Base-by-base conservation (phyloP, 1,140 invertebrate genomes). In the Drosophila pachea region DNA sequence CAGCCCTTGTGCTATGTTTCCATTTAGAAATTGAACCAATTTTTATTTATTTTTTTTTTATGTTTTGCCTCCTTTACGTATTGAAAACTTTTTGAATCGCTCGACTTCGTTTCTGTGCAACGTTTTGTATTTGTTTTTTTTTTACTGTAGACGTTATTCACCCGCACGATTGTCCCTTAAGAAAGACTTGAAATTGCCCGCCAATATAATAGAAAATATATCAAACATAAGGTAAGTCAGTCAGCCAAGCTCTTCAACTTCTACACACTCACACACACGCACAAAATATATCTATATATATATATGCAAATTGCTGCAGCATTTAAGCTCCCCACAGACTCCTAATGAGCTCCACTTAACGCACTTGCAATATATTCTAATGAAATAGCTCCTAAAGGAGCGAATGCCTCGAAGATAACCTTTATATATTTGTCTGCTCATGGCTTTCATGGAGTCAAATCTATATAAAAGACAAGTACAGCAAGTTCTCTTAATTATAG, bases 111-210 rank as follows among this genome's bases (percentile, higher is more conserved):
- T 86, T 74, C 62, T 81, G 54, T 48, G 68, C 68, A 66, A 68
- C 76, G 68, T 72, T 70, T 64, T 81, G 47, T 79, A 74, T 62
- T 76, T 74, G 78, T 83, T 78, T 78, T 79, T 82, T 77, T 40
- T 62, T 32, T 36, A 86, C 91, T 90, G 91, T 94, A 95, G 94
- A 92, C 94, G 94, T 88, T 95, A 94, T 92, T 94, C 94, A 90
- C 93, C 94, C 74, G 93, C 91, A 90, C 91, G 94, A 88, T 91
- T 95, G 89, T 94, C 94, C 88, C 92, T 95, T 88, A 92, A 94
- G 86, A 95, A 94, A 91, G 92, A 92, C 91, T 73, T 89, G 90
- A 94, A 93, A 91, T 90, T 94, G 79, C 91, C 92, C 75, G 92
- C 93, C 77, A 93, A 93, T 88, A 92, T 94, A 75, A 92, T 94